phyloP scores from a whole-genome alignment of 2,888 invertebrate genomes.

The Spialia ferax region DNA sequence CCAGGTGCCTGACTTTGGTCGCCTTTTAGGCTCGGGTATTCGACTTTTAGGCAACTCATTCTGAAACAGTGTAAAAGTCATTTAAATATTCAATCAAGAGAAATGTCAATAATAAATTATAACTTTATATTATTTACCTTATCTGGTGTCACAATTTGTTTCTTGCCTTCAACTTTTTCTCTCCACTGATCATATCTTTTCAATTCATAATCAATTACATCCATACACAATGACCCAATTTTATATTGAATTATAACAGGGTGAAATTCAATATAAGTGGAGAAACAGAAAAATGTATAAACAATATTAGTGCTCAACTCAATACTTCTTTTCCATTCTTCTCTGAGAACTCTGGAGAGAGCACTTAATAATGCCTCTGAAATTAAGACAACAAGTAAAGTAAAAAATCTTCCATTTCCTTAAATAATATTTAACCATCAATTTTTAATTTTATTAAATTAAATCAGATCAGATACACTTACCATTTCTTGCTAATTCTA shows the following conservation, averaged over 20 bases:
- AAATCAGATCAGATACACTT: constrained; percentile 47
- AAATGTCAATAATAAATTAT: neutral
- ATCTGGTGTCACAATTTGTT: constrained; percentile 75
- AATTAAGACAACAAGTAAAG: constrained; percentile 42
- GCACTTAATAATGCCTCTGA: constrained; percentile 97
- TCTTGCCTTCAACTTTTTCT: constrained; percentile 86
- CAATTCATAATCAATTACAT: constrained; percentile 97
- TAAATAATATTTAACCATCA: neutral
- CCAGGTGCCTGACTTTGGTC: constrained; percentile 93
- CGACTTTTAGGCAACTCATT: constrained; percentile 89
- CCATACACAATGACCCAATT: constrained; percentile 98
- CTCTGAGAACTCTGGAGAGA: constrained; percentile 96
- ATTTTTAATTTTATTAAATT: neutral
- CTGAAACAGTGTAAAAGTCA: constrained; percentile 59
- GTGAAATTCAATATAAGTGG: constrained; percentile 98
- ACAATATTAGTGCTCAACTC: constrained; percentile 98
- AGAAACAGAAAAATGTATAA: constrained; percentile 98
- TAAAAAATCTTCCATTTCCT: neutral
- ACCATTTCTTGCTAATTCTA: constrained; percentile 98
- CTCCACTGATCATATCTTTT: constrained; percentile 98
- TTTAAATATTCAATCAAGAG: neutral
- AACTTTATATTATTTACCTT: constrained; percentile 62
- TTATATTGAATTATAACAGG: constrained; percentile 98
- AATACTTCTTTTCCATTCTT: constrained; percentile 99
- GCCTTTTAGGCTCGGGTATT: constrained; percentile 90